Percentiles rank a stretch among this genome's conserved stretches.
Conservation (phyloP, 2,113 vertebrate species). For the Melanostigma gelatinosum region DNA sequence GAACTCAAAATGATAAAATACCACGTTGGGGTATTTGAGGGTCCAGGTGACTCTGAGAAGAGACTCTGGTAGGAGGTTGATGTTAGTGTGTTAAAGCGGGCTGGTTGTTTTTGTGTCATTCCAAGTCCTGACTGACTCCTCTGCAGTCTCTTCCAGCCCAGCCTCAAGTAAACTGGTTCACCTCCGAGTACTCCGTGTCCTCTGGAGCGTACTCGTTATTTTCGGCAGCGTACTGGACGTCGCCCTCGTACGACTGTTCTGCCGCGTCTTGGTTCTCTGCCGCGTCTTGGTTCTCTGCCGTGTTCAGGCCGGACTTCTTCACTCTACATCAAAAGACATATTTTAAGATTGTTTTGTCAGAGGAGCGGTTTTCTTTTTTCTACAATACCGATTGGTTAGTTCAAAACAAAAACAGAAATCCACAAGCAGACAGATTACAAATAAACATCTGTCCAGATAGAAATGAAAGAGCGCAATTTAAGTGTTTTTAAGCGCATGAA, state of each 20-base stretch:
- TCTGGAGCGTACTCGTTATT: conserved; percentile 54
- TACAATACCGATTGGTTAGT: no score
- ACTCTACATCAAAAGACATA: conserved; percentile 33
- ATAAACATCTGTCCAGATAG: not conserved
- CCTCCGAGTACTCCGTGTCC: conserved; percentile 63
- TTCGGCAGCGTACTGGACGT: not conserved
- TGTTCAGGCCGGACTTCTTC: conserved; percentile 69
- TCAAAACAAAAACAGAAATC: no score
- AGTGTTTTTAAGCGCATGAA: not conserved
- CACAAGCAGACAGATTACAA: not conserved
- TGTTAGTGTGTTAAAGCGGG: conserved; percentile 52
- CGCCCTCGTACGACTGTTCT: conserved; percentile 1
- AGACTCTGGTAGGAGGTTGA: conserved; percentile 30
- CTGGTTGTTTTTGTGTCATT: conserved; percentile 62
- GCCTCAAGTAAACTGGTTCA: conserved; percentile 63
- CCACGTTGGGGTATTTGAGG: not conserved
- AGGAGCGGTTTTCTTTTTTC: not conserved
- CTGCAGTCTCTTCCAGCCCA: conserved; percentile 45
- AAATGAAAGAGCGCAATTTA: not conserved
- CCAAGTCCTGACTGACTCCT: conserved; percentile 64
- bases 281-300: conserved; percentile 51
- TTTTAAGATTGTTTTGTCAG: not conserved
- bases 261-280: conserved; percentile 9
- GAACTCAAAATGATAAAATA: not conserved
- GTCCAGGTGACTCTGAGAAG: not conserved